A percentile compares a stretch with the other conserved stretches of the same genome.
phyloP scores from a whole-genome alignment of 2,113 vertebrate genomes.

The Climacteris rufus region DNA sequence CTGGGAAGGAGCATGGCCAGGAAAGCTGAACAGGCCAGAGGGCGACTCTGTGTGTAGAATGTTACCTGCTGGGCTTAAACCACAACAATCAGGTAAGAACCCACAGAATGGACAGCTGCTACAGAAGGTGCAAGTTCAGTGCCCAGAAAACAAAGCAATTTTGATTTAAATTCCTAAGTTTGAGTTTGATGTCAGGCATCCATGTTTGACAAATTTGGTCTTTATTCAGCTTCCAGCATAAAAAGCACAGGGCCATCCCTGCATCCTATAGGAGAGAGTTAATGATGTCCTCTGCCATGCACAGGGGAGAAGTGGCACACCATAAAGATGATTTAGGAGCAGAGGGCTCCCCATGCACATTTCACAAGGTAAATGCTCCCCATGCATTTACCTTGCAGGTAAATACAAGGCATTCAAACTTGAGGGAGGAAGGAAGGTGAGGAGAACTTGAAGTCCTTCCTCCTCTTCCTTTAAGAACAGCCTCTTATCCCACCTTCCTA shows the following conservation, averaged over 20 bases:
- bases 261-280: fast-evolving
- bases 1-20: background rate
- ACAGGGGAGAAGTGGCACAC: background rate
- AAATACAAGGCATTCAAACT: background rate
- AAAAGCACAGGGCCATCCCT: background rate
- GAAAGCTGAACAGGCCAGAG: background rate
- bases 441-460: background rate
- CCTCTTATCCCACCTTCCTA: background rate
- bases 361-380: too few relatives aligned
- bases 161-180: background rate
- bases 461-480: background rate
- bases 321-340: background rate
- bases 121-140: background rate
- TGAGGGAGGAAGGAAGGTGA: background rate
- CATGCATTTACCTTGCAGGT: background rate
- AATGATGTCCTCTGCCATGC: background rate
- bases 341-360: background rate
- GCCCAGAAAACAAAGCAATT: background rate
- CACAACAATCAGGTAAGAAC: background rate
- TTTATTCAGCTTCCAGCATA: background rate
- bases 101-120: background rate
- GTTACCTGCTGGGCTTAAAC: background rate
- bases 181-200: background rate
- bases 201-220: fast-evolving
- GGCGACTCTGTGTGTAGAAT: fast-evolving